phyloP scores from a whole-genome alignment of 2,888 invertebrate species.

The Neelides folsomi region DNA sequence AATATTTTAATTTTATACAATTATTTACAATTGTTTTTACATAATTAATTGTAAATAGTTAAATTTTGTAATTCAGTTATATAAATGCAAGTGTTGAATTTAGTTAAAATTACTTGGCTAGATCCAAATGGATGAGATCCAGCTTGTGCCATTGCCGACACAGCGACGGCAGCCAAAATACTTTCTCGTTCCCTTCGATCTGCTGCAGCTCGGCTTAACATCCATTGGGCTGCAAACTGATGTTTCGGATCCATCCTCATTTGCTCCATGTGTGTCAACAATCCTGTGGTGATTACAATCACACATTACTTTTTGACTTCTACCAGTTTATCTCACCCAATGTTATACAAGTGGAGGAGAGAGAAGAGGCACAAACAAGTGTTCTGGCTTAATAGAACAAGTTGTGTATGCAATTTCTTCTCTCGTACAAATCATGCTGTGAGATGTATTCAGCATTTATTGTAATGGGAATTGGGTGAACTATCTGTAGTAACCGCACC shows the following conservation, averaged over 20 bases:
- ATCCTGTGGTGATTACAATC: conserved; percentile 47
- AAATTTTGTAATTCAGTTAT: neutral
- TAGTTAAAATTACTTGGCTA: neutral
- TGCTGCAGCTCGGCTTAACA: conserved; percentile 76
- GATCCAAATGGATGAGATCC: conserved; percentile 35
- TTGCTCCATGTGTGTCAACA: conserved; percentile 86
- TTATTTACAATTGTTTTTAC: neutral
- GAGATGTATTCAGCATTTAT: too few relatives aligned
- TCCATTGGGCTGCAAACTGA: conserved; percentile 89
- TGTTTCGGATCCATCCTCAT: conserved; percentile 95
- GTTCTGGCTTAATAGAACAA: too few relatives aligned
- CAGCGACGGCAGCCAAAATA: conserved; percentile 44
- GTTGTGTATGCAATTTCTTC: too few relatives aligned
- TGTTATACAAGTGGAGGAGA: neutral
- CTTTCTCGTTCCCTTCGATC: conserved; percentile 73
- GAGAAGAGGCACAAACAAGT: too few relatives aligned
- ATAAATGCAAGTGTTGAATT: too few relatives aligned
- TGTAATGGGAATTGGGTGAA: too few relatives aligned
- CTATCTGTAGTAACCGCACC: too few relatives aligned
- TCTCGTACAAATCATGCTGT: too few relatives aligned
- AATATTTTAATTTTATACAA: neutral
- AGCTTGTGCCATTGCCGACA: conserved; percentile 38
- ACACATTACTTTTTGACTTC: neutral
- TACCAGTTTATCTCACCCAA: neutral
- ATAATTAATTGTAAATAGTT: neutral